Base-by-base conservation (phyloP, 2,888 invertebrate genomes). In the Mimumesa dahlbomi region DNA sequence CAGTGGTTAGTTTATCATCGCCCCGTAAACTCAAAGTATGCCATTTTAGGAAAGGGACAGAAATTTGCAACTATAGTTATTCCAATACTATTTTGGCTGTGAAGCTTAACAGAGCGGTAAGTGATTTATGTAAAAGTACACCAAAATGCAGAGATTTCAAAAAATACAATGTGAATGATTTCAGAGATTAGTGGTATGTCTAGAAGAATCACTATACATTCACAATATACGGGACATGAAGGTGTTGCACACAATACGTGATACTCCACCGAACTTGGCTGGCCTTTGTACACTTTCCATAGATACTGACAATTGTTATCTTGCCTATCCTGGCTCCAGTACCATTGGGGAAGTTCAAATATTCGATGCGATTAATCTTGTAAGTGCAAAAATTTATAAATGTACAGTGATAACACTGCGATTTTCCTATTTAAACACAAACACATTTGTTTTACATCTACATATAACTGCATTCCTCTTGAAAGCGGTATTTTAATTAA, bases 201-300 rank as follows among this genome's bases (percentile, higher is more conserved):
- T 99, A 85, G 98, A 99, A 91, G 99, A 99, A 90, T 97, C 97
- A 82, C 92, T 99, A 80, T 98, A 98, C 90, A 98, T 99, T 89
- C 99, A 99, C 92, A 98, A 98, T 91, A 98, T 99, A 86, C 94
- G 96, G 83, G 98, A 98, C 90, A 98, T 98, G 98, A 97, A 97
- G 91, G 96, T 98, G 77, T 92, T 99, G 86, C 99, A 99, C 91
- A 98, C 98, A 67, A 99, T 99, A 89, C 93, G 98, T 84, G 99
- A 99, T 90, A 99, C 99, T 71, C 99, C 99, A 73, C 95, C 96
- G 70, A 99, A 99, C 92, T 95, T 96, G 61, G 92, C 93, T 84
- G 99, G 99, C 16, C 92, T 98, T 76, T 97, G 97, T 91, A 97
- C 97, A 65, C 93, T 98, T 54, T 96, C 97, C 68, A 94, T 95